Evolutionary conservation across 1,140 invertebrate species (phyloP), one percentile per base, ranked within the genome.

Genomic region (Cherax quadricarinatus): DNA sequence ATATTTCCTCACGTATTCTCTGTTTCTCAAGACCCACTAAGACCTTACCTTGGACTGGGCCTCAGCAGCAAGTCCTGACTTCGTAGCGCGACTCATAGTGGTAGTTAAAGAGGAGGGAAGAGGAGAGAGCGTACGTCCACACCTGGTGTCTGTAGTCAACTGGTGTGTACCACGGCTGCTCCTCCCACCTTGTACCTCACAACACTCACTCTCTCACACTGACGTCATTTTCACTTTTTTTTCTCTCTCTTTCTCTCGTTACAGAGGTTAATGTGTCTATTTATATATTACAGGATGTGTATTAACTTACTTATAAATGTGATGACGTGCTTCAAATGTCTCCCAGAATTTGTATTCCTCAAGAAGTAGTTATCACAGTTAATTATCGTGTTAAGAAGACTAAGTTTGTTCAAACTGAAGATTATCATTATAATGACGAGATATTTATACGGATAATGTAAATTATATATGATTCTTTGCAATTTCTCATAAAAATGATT

Each of bases 61-160:
- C 95, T 98, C 98, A 62, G 98, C 98, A 92, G 98, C 98, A 96
- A 98, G 98, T 97, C 98, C 98, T 95, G 98, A 98, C 95, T 99
- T 99, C 70, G 98, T 96, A 94, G 98, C 98, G 95, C 98, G 96
- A 96, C 98, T 97, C 92, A 93, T 93, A 53, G 24, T 79, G 49
- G 3, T 60, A 21, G 30, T 16, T 24, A 14, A 6, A 75, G 49
- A 80, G 78, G 16, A 57, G 86, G 3, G 41, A 49, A 30, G 75
- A 41, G 10, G 9, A 57, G 51, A 24, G 6, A 9, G 48, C 49
- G 81, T 88, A 16, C 24, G 60, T 41, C 1, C 51, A 79, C 86
- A 88, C 21, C 24, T 49, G 4, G 9, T 51, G 57, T 62, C 73
- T 79, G 86, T 60, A 16, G 73, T 60, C 49, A 88, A 88, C 86